Percentiles rank a stretch among this genome's conserved stretches.
Conservation (phyloP, 23 tunicate species). For the Halocynthia aurantium region DNA sequence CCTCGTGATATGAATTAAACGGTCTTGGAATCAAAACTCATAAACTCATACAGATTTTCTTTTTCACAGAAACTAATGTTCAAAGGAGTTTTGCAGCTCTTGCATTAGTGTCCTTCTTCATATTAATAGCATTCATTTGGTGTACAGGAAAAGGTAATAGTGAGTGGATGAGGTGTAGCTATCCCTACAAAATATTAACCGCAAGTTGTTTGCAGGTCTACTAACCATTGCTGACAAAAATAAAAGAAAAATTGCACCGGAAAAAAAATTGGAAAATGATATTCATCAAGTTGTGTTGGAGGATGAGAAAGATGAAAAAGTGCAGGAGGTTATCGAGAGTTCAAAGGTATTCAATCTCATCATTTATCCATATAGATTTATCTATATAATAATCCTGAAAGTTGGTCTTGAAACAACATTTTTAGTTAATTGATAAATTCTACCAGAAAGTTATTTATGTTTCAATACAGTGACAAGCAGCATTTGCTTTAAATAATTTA, state of each 20-base stretch:
- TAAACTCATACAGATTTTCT: not conserved
- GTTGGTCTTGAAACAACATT: too few relatives aligned
- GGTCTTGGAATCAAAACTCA: not conserved
- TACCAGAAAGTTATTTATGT: too few relatives aligned
- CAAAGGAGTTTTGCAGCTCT: conserved; percentile 5
- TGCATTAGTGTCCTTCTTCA: not conserved
- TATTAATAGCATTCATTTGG: conserved; percentile 1
- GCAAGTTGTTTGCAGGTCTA: not conserved
- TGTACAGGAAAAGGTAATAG: conserved; percentile 15
- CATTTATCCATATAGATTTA: too few relatives aligned
- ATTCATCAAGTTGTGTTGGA: not conserved
- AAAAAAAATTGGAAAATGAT: not conserved
- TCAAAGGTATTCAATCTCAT: too few relatives aligned
- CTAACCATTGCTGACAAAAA: not conserved
- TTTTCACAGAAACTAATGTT: conserved; percentile 10
- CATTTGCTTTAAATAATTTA: too few relatives aligned
- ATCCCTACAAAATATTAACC: not conserved
- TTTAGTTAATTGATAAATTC: too few relatives aligned
- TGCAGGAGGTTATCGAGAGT: conserved; percentile 5
- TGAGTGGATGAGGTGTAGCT: not conserved
- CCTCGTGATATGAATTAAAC: not conserved
- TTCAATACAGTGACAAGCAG: too few relatives aligned
- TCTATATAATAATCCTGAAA: too few relatives aligned
- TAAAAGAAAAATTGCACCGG: not conserved
- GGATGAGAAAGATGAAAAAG: not conserved